Evolutionary conservation across 2,888 invertebrate species (phyloP).

Genomic region (Eledona agricola): DNA sequence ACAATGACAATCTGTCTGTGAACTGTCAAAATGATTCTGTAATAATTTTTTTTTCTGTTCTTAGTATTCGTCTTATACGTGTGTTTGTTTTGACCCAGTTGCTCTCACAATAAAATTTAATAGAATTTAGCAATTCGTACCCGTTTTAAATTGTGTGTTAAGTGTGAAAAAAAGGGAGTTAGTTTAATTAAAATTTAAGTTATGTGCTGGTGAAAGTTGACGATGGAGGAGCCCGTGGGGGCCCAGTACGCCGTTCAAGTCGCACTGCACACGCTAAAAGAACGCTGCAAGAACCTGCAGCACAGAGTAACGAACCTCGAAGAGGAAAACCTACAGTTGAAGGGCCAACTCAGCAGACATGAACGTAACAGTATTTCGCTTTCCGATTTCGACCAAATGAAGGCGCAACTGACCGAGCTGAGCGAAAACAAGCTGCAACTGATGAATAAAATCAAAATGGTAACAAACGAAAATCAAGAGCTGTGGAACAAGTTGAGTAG

Average conservation of each 20-base stretch:
- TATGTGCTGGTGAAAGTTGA: conserved; percentile 2
- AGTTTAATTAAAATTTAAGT: too few relatives aligned
- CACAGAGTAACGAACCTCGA: conserved; percentile 75
- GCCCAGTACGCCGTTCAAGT: conserved; percentile 73
- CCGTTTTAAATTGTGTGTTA: too few relatives aligned
- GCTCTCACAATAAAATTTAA: too few relatives aligned
- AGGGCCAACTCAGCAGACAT: conserved; percentile 57
- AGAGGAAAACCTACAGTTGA: conserved; percentile 77
- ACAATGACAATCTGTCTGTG: too few relatives aligned
- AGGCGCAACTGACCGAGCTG: conserved; percentile 73
- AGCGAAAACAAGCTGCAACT: conserved; percentile 80
- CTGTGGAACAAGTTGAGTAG: conserved; percentile 78
- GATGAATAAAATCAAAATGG: conserved; percentile 81
- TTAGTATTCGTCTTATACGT: too few relatives aligned
- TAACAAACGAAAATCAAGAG: conserved; percentile 81
- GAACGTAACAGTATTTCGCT: conserved; percentile 40
- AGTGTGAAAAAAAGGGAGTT: too few relatives aligned
- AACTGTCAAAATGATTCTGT: too few relatives aligned
- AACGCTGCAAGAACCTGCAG: conserved; percentile 80
- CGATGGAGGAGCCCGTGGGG: conserved; percentile 56
- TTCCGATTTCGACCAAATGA: conserved; percentile 64
- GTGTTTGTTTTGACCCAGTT: too few relatives aligned
- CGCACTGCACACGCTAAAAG: conserved; percentile 83
- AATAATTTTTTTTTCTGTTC: too few relatives aligned
- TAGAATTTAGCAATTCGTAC: too few relatives aligned